These are phyloP conservation scores for Mandrillus leucophaeus DNA, from an alignment of 2,113 vertebrate genomes.

Conservation along the genomic window DNA sequence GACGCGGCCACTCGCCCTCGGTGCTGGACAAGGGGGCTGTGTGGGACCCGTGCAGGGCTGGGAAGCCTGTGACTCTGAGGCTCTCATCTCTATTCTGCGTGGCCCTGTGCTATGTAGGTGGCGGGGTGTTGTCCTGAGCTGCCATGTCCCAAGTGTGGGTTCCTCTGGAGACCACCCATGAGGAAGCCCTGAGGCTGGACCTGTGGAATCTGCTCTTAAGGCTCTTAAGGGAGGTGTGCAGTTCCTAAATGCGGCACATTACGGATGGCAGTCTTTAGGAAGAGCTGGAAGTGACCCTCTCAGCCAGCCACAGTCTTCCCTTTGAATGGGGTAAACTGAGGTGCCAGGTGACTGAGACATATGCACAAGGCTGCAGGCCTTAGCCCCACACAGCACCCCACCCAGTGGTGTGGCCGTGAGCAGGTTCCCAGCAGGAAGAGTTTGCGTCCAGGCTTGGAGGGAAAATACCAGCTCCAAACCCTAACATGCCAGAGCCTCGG, in stretches of 20 bases:
- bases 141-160: neutral
- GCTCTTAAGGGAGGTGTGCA: neutral
- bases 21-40: too few relatives aligned
- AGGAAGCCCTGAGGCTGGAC: neutral
- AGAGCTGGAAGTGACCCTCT: neutral
- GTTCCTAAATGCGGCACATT: accelerated
- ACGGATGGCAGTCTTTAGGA: neutral
- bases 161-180: neutral
- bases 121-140: neutral
- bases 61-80: neutral
- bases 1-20: neutral
- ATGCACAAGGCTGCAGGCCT: neutral
- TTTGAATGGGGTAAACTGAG: neutral
- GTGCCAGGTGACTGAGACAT: neutral
- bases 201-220: neutral
- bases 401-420: neutral
- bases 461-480: neutral
- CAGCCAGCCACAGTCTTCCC: neutral
- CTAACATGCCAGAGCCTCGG: neutral
- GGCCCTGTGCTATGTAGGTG: neutral
- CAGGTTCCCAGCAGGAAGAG: neutral
- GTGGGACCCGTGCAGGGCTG: neutral
- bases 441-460: accelerated
- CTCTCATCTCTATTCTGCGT: too few relatives aligned
- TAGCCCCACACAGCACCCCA: neutral